These are phyloP conservation scores for Lontra canadensis DNA, from an alignment of 2,113 vertebrate genomes.

Conservation along the genomic window DNA sequence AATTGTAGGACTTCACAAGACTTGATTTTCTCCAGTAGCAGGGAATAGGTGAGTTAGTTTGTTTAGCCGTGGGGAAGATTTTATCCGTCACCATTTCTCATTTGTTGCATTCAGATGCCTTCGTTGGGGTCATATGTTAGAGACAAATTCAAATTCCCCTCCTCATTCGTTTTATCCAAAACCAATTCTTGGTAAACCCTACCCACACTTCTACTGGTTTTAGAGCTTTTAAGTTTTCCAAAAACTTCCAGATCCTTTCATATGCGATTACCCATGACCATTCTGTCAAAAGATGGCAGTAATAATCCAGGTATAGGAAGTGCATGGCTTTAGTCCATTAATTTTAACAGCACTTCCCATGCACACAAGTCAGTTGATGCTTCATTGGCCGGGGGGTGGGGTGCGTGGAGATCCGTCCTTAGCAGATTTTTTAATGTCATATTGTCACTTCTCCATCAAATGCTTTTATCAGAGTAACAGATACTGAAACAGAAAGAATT, in stretches of 20 bases:
- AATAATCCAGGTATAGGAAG: background rate
- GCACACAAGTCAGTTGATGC: background rate
- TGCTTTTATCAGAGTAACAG: background rate
- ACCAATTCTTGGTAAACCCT: background rate
- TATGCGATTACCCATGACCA: background rate
- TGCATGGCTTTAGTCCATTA: background rate
- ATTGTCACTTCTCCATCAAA: background rate
- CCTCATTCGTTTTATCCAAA: background rate
- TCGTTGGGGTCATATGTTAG: background rate
- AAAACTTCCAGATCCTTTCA: background rate
- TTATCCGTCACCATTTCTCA: background rate
- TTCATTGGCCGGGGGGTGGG: accelerated
- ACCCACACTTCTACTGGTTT: background rate
- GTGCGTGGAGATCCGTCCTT: background rate
- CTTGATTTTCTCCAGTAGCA: background rate
- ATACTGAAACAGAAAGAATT: background rate
- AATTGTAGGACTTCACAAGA: background rate
- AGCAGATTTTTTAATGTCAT: background rate
- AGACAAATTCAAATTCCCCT: background rate
- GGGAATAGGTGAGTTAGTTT: background rate
- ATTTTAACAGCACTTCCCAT: background rate
- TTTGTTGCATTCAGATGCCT: background rate
- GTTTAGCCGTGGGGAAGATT: background rate
- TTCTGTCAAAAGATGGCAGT: background rate
- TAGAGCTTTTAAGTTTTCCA: background rate